Base-by-base conservation (phyloP, 2,113 vertebrate genomes). In the Hippocampus zosterae region DNA sequence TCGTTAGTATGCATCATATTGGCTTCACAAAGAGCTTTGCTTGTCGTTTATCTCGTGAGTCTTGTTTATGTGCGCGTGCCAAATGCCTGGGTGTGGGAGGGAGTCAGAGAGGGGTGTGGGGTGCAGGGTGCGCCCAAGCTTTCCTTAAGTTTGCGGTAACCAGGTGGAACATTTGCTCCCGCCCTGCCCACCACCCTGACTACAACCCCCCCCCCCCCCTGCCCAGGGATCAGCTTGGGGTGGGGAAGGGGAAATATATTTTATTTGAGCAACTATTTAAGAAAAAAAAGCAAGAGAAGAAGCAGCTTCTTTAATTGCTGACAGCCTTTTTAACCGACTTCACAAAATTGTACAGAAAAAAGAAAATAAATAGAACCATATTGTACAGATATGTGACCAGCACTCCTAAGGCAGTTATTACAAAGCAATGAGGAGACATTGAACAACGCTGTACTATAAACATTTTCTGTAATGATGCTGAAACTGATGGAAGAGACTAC, bases 321-420 rank as follows among this genome's bases (percentile, higher is more conserved):
- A 98, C 94, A 96, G 96, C 97, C 97, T 99, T 98, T 98, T 99
- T 98, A 98, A 99, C 93, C 94, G 94, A 98, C 95, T 95, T 96
- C 98, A 97, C 94, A 92, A 89, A 91, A 92, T 96, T 98, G 96
- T 98, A 98, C 96, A 98, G 95, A 96, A 33, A 33, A 33, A 60
- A 60, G 57, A 60, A 93, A 86, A 94, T 90, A 84, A 93, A 81
- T 67, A 81, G 94, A 95, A 95, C 93, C 94, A 94, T 96, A 95
- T 98, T 98, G 97, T 99, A 99, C 97, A 99, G 96, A 97, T 94
- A 95, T 95, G 95, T 97, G 96, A 99, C 96, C 97, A 99, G 97
- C 96, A 98, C 95, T 97, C 94, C 91, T 93, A 93, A 95, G 94
- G 93, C 96, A 97, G 96, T 94, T 93, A 65, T 57, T 57, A 57